phyloP scores from a whole-genome alignment of 2,888 invertebrate genomes.

The Chesias legatella region DNA sequence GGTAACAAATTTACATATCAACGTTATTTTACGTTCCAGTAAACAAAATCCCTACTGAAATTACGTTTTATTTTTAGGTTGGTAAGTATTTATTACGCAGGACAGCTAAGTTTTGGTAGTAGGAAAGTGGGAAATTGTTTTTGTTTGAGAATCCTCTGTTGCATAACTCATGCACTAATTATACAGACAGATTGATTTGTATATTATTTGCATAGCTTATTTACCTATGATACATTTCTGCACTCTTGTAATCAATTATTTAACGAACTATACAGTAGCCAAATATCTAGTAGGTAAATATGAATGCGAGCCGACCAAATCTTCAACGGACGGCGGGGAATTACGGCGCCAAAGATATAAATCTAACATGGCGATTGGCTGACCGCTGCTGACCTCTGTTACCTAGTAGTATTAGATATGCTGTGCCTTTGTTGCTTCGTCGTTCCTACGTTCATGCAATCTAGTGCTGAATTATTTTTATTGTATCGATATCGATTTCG shows the following conservation, averaged over 20 bases:
- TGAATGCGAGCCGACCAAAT: slow-evolving; percentile 61
- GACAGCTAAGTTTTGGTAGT: too few relatives aligned
- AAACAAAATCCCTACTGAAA: slow-evolving; percentile 13
- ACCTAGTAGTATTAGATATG: too few relatives aligned
- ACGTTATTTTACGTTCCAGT: slow-evolving; percentile 32
- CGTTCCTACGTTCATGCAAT: slow-evolving; percentile 8
- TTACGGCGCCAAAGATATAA: slow-evolving; percentile 69
- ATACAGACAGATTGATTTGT: too few relatives aligned
- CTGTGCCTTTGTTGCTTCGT: slow-evolving; percentile 1
- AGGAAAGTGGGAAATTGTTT: too few relatives aligned
- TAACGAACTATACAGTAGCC: slow-evolving; percentile 49
- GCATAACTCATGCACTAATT: too few relatives aligned
- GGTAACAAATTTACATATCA: slow-evolving; percentile 37
- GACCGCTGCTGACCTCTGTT: slow-evolving; percentile 56
- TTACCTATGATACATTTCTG: too few relatives aligned
- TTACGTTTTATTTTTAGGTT: too few relatives aligned
- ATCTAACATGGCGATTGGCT: slow-evolving; percentile 62
- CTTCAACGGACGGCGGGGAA: slow-evolving; percentile 48
- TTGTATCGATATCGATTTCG: slow-evolving; percentile 29
- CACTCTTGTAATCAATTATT: slow-evolving; percentile 45
- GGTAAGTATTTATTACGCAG: too few relatives aligned
- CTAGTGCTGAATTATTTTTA: background rate
- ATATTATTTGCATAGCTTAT: too few relatives aligned
- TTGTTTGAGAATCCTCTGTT: too few relatives aligned
- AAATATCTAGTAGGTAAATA: too few relatives aligned